phyloP scores from a whole-genome alignment of 2,797 vertebrate genomes.

The Luscinia megarhynchos region DNA sequence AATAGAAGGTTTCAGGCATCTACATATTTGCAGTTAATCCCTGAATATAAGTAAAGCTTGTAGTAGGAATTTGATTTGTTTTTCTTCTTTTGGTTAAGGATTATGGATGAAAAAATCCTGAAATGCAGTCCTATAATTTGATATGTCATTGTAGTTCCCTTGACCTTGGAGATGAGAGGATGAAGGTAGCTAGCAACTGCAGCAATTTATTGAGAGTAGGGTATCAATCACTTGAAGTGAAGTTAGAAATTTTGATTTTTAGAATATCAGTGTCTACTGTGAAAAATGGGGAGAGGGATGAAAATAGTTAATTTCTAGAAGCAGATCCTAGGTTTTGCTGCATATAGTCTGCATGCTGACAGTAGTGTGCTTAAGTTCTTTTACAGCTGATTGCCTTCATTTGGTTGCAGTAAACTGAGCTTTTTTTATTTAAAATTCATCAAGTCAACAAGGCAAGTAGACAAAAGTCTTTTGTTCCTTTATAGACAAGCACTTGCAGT shows the following conservation, averaged over 20 bases:
- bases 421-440: constrained; percentile 15
- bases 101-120: neutral
- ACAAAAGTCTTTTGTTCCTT: constrained; percentile 3
- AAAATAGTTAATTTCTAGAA: constrained; percentile 1
- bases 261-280: neutral
- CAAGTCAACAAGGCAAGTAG: constrained; percentile 27
- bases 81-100: neutral
- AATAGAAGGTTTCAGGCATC: neutral
- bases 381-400: constrained; percentile 1
- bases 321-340: neutral
- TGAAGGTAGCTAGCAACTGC: neutral
- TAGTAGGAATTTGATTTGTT: neutral
- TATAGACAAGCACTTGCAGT: constrained; percentile 40
- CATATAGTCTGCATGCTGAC: neutral
- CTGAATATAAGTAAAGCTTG: neutral
- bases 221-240: neutral
- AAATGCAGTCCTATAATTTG: neutral
- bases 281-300: neutral
- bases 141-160: neutral
- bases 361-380: neutral
- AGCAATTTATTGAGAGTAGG: neutral
- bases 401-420: neutral
- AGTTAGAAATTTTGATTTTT: neutral
- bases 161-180: neutral
- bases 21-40: neutral